Conservation (phyloP, 2,888 invertebrate species). For the Tenthredo amoena region DNA sequence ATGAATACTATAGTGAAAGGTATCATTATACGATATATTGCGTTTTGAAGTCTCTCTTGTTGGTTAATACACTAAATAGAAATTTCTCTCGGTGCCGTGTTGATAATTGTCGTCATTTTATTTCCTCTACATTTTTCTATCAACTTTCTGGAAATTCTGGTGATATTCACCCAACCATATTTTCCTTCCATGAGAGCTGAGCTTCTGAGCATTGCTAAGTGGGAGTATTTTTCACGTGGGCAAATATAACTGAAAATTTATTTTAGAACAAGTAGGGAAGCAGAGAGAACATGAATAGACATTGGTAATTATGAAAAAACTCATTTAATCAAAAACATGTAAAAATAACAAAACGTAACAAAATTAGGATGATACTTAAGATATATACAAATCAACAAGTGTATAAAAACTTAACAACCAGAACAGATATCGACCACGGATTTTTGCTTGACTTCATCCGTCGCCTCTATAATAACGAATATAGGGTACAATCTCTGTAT, state of each 20-base stretch:
- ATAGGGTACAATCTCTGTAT: slow-evolving; percentile 11
- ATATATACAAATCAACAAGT: slow-evolving; percentile 60
- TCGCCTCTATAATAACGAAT: slow-evolving; percentile 26
- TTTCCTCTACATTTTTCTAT: not conserved
- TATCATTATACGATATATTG: slow-evolving; percentile 31
- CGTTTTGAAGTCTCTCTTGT: slow-evolving; percentile 28
- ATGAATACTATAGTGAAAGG: slow-evolving; percentile 37
- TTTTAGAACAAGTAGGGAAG: not conserved
- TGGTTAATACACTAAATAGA: slow-evolving; percentile 24
- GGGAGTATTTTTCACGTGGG: not conserved
- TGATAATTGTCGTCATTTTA: slow-evolving; percentile 6
- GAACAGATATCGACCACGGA: slow-evolving; percentile 51
- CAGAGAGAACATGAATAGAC: not conserved
- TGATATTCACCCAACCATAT: not conserved
- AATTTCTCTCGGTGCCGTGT: slow-evolving; percentile 14
- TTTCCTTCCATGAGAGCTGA: not conserved
- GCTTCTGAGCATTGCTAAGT: not conserved
- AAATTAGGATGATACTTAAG: slow-evolving; percentile 28
- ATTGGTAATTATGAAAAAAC: slow-evolving; percentile 27
- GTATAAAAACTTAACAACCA: slow-evolving; percentile 55
- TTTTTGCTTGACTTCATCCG: slow-evolving; percentile 59
- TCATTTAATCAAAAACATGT: slow-evolving; percentile 42
- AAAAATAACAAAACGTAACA: slow-evolving; percentile 31
- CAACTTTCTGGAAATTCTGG: not conserved
- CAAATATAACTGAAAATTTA: not conserved